phyloP scores from a whole-genome alignment of 2,113 vertebrate species.

The Cyanistes caeruleus region DNA sequence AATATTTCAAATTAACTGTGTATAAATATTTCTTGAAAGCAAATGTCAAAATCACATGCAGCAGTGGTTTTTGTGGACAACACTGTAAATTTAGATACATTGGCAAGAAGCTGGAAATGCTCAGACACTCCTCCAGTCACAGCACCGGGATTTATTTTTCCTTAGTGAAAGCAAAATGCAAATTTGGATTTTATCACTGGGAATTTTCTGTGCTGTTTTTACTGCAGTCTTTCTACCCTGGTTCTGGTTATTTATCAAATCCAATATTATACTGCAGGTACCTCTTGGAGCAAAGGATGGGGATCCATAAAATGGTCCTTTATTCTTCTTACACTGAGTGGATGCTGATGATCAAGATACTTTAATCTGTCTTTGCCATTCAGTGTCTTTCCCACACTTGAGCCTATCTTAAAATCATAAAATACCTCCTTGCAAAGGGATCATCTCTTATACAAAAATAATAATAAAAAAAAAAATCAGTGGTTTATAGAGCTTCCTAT shows the following conservation, averaged over 20 bases:
- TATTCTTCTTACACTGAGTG: neutral
- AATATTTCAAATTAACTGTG: neutral
- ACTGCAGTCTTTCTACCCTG: neutral
- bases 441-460: neutral
- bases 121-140: neutral
- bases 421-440: neutral
- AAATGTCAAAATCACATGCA: neutral
- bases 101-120: neutral
- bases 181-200: neutral
- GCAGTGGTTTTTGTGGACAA: neutral
- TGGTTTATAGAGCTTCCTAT: conserved; percentile 9
- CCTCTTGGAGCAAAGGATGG: neutral
- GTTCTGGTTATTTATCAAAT: neutral
- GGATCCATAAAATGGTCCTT: neutral
- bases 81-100: neutral
- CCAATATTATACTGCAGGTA: neutral
- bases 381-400: neutral
- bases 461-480: neutral
- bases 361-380: neutral
- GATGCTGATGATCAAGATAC: neutral
- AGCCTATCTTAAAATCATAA: neutral
- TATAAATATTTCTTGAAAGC: neutral
- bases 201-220: neutral
- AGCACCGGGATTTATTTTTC: neutral
- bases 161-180: neutral